A percentile compares a stretch with the other conserved stretches of the same genome.
These are phyloP conservation scores for Penaeus japonicus DNA, from an alignment of 1,140 invertebrate species.

Conservation along the genomic window DNA sequence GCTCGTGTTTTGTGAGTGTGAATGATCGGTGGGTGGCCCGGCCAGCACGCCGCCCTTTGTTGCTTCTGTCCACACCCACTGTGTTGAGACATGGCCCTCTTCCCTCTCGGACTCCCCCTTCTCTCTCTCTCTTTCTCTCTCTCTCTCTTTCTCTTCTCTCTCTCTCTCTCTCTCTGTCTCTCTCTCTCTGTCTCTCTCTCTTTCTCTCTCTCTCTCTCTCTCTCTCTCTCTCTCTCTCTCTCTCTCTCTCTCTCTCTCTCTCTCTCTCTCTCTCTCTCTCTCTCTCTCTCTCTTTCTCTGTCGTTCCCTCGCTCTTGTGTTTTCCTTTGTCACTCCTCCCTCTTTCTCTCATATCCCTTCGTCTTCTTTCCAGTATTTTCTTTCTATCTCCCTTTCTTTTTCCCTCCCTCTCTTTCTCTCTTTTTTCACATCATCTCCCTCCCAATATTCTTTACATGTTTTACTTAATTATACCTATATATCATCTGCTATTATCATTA, in stretches of 20 bases:
- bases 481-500: too few relatives aligned
- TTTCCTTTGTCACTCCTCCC: background rate
- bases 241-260: background rate
- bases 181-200: background rate
- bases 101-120: background rate
- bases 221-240: slow-evolving; percentile 25
- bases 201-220: background rate
- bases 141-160: background rate
- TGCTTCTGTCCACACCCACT: background rate
- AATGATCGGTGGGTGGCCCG: too few relatives aligned
- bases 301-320: background rate
- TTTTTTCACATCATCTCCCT: background rate
- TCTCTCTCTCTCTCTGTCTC: background rate
- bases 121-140: background rate
- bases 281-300: background rate
- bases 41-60: background rate
- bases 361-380: background rate
- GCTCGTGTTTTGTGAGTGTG: too few relatives aligned
- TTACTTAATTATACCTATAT: too few relatives aligned
- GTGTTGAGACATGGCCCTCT: background rate
- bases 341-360: background rate
- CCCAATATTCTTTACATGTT: too few relatives aligned
- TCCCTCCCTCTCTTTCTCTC: background rate
- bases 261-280: slow-evolving; percentile 13
- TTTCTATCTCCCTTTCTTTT: background rate